These are phyloP conservation scores for Micromys minutus DNA, from an alignment of 2,113 vertebrate species.

Conservation along the genomic window DNA sequence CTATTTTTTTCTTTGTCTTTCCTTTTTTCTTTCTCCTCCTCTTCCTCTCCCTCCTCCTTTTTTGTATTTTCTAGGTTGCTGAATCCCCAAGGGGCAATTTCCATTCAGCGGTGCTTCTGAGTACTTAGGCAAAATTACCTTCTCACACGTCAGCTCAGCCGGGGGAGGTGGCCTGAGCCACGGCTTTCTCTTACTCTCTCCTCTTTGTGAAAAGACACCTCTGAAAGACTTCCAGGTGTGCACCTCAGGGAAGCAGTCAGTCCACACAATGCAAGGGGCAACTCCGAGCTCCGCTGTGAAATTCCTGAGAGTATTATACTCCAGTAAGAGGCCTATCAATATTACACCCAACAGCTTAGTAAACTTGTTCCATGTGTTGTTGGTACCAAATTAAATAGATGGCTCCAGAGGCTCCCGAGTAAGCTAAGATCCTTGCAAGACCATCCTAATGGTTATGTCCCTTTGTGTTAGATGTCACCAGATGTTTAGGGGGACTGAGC, in stretches of 20 bases:
- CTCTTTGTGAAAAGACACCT: background rate
- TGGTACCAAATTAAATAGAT: background rate
- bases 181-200: background rate
- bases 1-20: no score
- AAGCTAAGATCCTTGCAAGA: background rate
- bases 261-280: background rate
- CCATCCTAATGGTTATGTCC: background rate
- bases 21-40: no score
- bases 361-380: background rate
- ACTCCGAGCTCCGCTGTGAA: background rate
- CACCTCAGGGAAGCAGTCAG: background rate
- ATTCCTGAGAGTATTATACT: background rate
- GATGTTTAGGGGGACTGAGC: background rate
- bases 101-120: no score
- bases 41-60: no score
- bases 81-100: background rate
- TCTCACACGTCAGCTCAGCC: no score
- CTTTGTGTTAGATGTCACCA: background rate
- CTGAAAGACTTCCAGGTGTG: background rate
- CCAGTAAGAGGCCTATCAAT: background rate
- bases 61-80: background rate
- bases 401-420: background rate
- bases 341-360: background rate
- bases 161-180: background rate
- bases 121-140: background rate